Evolutionary conservation across 1,140 invertebrate genomes (phyloP).

Genomic region (Microvelia longipes): DNA sequence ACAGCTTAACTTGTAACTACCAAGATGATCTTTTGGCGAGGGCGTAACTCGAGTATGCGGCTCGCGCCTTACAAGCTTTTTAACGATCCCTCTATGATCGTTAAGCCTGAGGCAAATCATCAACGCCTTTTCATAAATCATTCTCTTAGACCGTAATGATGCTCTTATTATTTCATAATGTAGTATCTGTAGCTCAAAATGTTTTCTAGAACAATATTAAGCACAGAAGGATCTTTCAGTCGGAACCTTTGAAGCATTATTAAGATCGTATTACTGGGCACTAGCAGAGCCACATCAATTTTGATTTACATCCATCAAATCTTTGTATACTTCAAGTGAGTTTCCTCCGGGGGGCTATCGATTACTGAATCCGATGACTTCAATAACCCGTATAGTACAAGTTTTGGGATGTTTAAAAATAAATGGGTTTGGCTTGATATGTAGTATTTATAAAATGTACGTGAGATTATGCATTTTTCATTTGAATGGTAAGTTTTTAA

Average conservation of each 20-base stretch:
- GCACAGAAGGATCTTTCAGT: background rate
- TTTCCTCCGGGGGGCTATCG: background rate
- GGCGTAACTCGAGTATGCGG: background rate
- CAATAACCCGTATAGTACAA: no score
- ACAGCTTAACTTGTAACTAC: no score
- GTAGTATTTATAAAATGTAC: no score
- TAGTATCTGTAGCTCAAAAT: background rate
- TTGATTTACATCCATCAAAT: background rate
- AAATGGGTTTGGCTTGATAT: no score
- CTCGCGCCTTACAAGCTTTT: background rate
- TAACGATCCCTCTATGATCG: background rate
- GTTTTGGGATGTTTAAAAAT: no score
- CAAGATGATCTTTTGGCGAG: background rate
- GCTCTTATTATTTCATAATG: background rate
- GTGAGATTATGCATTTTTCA: no score
- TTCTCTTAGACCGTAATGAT: background rate
- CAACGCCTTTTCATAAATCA: background rate
- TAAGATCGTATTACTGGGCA: background rate
- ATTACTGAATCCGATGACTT: no score
- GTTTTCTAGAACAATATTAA: background rate
- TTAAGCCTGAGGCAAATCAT: background rate
- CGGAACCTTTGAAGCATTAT: background rate
- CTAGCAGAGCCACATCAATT: background rate
- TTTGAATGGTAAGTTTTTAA: no score
- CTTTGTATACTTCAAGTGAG: background rate